A percentile compares a stretch with the other conserved stretches of the same genome.
Evolutionary conservation across 2,888 invertebrate species (phyloP).

Genomic region (Halictus ligatus): DNA sequence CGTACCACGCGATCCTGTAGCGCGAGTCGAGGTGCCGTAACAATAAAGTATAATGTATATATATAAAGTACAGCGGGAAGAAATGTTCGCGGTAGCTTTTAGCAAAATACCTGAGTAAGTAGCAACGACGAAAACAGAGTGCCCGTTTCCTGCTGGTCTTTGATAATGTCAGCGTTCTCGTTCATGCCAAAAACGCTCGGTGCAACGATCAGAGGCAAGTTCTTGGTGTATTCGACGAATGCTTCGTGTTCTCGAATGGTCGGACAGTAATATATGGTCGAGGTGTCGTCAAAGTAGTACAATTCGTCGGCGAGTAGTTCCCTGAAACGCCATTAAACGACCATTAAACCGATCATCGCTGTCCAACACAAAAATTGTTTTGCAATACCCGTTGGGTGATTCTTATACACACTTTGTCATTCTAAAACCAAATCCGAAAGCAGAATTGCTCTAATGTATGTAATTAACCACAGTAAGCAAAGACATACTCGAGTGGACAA

Average conservation of each 20-base stretch:
- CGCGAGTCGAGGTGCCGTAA: neutral
- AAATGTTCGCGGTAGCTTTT: neutral
- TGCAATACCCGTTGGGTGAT: no score
- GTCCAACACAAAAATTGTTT: no score
- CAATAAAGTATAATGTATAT: no score
- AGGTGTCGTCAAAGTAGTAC: conserved; percentile 77
- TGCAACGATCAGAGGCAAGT: conserved; percentile 91
- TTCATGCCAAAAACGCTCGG: conserved; percentile 97
- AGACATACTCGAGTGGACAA: no score
- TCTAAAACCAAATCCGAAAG: no score
- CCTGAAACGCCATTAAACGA: conserved; percentile 65
- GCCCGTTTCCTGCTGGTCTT: conserved; percentile 94
- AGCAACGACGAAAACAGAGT: conserved; percentile 90
- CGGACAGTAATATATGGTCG: conserved; percentile 89
- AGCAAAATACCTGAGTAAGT: conserved; percentile 89
- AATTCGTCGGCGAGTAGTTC: conserved; percentile 68
- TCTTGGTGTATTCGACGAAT: conserved; percentile 88
- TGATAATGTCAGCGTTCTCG: conserved; percentile 96
- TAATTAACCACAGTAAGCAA: no score
- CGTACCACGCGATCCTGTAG: conserved; percentile 66
- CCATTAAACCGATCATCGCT: neutral
- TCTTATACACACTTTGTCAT: no score
- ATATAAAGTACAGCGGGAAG: neutral
- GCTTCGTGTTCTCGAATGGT: conserved; percentile 89
- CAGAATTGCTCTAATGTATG: no score